phyloP scores from a whole-genome alignment of 2,113 vertebrate species.

The Petaurus breviceps region DNA sequence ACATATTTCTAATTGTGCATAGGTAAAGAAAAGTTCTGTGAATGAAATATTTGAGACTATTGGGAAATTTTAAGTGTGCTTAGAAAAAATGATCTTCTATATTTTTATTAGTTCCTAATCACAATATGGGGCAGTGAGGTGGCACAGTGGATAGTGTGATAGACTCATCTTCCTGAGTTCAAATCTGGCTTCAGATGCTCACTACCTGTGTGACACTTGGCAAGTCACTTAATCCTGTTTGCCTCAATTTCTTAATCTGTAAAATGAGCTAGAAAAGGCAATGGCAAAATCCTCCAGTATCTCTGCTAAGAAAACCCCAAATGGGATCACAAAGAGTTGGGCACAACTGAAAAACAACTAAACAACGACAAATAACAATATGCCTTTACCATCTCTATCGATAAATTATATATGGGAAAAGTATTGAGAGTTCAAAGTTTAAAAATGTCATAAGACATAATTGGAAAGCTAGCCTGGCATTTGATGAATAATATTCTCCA shows the following conservation, averaged over 20 bases:
- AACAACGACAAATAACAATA: background rate
- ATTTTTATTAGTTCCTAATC: conserved; percentile 34
- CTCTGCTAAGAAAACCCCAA: background rate
- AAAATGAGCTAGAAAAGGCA: background rate
- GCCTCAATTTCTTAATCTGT: background rate
- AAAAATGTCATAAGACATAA: background rate
- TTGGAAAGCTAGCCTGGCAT: background rate
- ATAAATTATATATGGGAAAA: background rate
- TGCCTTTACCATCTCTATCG: background rate
- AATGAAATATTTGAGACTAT: conserved; percentile 40
- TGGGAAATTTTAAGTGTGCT: conserved; percentile 31
- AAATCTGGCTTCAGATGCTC: background rate
- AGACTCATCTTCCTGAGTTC: background rate
- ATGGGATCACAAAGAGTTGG: background rate
- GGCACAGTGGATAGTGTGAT: no score
- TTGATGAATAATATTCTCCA: background rate
- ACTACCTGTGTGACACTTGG: background rate
- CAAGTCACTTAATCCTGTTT: background rate
- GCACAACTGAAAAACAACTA: background rate
- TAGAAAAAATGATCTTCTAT: background rate
- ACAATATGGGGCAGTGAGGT: background rate
- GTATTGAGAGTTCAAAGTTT: background rate
- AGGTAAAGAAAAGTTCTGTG: background rate
- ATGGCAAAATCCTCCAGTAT: background rate
- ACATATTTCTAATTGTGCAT: background rate